Base-by-base conservation (phyloP, 2,797 vertebrate genomes). In the Sylvilagus floridanus region DNA sequence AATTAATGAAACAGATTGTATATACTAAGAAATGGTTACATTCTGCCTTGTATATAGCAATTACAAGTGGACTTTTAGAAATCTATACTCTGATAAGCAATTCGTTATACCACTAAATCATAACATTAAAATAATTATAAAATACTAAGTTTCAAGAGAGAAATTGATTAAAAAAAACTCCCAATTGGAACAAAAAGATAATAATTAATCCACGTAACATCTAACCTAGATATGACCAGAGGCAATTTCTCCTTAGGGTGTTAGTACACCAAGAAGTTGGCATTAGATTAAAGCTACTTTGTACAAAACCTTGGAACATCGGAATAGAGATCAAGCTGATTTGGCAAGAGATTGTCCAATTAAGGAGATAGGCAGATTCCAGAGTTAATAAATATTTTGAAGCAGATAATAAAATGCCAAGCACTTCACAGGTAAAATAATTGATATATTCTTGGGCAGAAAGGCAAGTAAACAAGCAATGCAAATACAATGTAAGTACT, bases 361-460 rank as follows among this genome's bases (percentile, higher is more conserved):
- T 90, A 71, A 5, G 50, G 14, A 17, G 21, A 82, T 71, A 92
- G 68, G 24, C 13, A 54, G 11, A 90, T 47, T 68, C 42, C 7
- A 90, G 54, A 90, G 24, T 50, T 28, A 94, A 65, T 89, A 81
- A 52, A 71, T 17, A 24, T 21, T 65, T 82, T 68, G 73, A 72
- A 86, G 13, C 4, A 66, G 16, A 17, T 57, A 77, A 69, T 21
- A 66, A 69, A 85, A 86, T 42, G 1, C 28, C 17, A 68, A 35
- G 28, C 19, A 90, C 26, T 42, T 63, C 71, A 66, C 66, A 79
- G n/a, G n/a, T 71, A 63, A 75, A 85, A 5, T 1, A 52, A 75
- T 13, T 72, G 62, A 63, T 0, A 22, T 73, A 76, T 75, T 28
- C 19, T 75, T 86, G 37, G 16, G 22, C 62, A 75, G 71, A 94